These are phyloP conservation scores for Steatornis caripensis DNA, from an alignment of 2,113 vertebrate genomes.

Conservation along the genomic window DNA sequence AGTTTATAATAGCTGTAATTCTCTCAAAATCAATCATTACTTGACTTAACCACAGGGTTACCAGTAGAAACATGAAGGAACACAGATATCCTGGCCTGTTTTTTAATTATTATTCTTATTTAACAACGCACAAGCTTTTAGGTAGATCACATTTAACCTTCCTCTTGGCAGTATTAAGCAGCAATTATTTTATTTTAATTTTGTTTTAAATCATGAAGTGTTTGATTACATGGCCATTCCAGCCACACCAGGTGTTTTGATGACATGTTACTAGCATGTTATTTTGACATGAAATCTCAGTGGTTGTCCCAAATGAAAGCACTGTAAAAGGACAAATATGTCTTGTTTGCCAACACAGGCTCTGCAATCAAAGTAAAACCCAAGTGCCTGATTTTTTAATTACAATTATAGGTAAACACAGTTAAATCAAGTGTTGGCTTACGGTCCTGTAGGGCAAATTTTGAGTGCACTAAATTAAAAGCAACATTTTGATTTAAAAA, in stretches of 20 bases:
- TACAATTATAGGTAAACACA: background rate
- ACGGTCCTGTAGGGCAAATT: background rate
- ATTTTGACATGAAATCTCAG: background rate
- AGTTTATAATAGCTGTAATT: constrained; percentile 80
- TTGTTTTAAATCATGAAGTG: background rate
- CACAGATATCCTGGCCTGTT: constrained; percentile 37
- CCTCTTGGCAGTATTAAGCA: background rate
- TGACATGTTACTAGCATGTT: background rate
- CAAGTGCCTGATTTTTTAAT: background rate
- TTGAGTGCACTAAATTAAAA: background rate
- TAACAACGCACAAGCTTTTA: background rate
- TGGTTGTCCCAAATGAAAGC: background rate
- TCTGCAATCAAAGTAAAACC: background rate
- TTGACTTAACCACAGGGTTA: constrained; percentile 69
- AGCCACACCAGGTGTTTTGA: background rate
- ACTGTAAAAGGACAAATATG: background rate
- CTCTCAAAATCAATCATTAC: constrained; percentile 76
- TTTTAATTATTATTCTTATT: constrained; percentile 54
- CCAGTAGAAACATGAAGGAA: constrained; percentile 62
- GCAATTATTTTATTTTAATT: background rate
- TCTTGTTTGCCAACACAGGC: background rate
- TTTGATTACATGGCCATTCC: background rate
- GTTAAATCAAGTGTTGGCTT: background rate
- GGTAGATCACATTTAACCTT: background rate
- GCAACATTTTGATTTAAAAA: background rate